Conservation (phyloP, 2,797 vertebrate genomes). For the Neosalanx taihuensis region DNA sequence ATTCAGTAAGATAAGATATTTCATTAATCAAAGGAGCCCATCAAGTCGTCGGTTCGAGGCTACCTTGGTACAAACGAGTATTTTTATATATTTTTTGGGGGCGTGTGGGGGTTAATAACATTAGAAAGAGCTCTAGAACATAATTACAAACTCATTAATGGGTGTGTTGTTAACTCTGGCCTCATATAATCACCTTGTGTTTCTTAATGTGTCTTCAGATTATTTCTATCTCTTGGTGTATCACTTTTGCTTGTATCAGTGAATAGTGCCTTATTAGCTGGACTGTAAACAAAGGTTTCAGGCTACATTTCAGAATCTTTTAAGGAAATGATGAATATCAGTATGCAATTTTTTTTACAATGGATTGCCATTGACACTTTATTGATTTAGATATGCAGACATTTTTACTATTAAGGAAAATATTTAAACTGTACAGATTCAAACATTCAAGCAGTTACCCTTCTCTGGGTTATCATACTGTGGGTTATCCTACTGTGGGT, state of each 20-base stretch:
- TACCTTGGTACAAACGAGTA: neutral
- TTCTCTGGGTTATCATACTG: slow-evolving; percentile 29
- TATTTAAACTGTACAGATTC: slow-evolving; percentile 69
- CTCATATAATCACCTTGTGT: neutral
- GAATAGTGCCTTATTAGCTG: slow-evolving; percentile 32
- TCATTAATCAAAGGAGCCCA: neutral
- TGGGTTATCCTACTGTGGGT: slow-evolving; percentile 13
- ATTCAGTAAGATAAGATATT: slow-evolving; percentile 10
- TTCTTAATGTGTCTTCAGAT: neutral
- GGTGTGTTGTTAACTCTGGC: neutral
- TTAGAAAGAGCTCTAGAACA: neutral
- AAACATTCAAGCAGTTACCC: slow-evolving; percentile 28
- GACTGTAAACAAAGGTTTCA: slow-evolving; percentile 30
- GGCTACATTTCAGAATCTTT: slow-evolving; percentile 3
- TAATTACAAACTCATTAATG: neutral
- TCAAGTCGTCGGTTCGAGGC: neutral
- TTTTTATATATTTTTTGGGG: neutral
- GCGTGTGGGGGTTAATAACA: neutral
- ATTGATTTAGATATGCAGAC: slow-evolving; percentile 57
- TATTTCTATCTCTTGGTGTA: slow-evolving; percentile 10
- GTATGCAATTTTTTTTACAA: slow-evolving; percentile 70
- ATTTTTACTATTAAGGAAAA: slow-evolving; percentile 64
- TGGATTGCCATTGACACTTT: slow-evolving; percentile 77
- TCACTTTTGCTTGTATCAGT: slow-evolving; percentile 17
- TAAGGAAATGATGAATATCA: slow-evolving; percentile 38